Conservation (phyloP, 2,888 invertebrate species). For the Adelognathus sp. region DNA sequence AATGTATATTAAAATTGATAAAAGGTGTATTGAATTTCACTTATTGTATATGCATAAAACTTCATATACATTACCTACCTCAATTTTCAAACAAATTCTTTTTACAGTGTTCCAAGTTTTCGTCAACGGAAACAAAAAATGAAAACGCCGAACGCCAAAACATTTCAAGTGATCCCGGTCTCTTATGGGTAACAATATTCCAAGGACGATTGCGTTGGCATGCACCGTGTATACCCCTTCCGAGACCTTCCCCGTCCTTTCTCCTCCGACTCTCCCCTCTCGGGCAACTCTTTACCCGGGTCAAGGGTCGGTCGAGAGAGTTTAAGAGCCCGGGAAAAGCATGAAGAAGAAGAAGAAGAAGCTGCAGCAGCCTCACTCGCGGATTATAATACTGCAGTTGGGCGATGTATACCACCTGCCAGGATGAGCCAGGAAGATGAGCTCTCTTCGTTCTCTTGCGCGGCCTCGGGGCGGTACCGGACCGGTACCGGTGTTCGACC, state of each 20-base stretch:
- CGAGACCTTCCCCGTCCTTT: not conserved
- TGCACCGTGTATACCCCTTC: conserved; percentile 43
- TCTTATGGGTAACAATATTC: conserved; percentile 34
- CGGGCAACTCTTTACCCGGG: conserved; percentile 38
- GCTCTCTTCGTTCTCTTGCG: conserved; percentile 27
- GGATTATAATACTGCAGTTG: conserved; percentile 43
- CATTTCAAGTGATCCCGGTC: not conserved
- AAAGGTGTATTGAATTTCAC: too few species aligned
- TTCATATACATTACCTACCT: too few species aligned
- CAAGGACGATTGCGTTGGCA: conserved; percentile 59
- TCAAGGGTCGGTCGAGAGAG: conserved; percentile 45
- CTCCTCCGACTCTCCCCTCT: not conserved
- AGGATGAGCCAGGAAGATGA: conserved; percentile 54
- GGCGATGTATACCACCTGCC: conserved; percentile 55
- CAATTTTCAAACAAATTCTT: too few species aligned
- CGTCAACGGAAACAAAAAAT: not conserved
- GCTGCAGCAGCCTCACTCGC: not conserved
- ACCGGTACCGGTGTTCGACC: conserved; percentile 32
- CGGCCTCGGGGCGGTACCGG: conserved; percentile 11
- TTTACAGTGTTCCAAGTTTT: too few species aligned
- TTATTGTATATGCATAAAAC: too few species aligned
- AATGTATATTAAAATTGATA: too few species aligned
- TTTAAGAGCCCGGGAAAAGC: conserved; percentile 27
- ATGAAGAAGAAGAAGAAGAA: conserved; percentile 13
- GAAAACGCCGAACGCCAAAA: not conserved